Conservation (phyloP, 2,113 vertebrate genomes). For the Ia io region DNA sequence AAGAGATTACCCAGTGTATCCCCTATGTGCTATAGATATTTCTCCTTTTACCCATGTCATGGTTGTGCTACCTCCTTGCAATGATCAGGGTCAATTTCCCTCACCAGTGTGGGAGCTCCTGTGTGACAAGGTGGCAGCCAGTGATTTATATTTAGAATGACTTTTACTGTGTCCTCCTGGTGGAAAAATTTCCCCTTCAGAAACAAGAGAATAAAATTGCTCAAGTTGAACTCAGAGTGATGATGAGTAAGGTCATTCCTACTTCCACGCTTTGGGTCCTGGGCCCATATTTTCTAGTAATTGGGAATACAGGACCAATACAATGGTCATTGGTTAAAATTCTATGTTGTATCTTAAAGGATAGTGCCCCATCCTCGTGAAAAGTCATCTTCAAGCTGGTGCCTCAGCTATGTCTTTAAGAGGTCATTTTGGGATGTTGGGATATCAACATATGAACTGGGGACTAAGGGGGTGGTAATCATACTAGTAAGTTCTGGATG, state of each 20-base stretch:
- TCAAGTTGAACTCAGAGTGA: not conserved
- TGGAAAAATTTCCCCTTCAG: not conserved
- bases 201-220: constrained; percentile 5
- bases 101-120: not conserved
- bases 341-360: not conserved
- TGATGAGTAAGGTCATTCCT: not conserved
- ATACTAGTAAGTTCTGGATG: not conserved
- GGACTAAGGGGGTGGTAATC: not conserved
- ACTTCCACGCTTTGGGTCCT: not conserved
- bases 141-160: not conserved
- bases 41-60: too few relatives aligned
- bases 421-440: not conserved
- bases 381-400: not conserved
- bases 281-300: not conserved
- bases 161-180: not conserved
- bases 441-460: not conserved
- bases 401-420: not conserved
- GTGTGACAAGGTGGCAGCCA: not conserved
- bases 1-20: not conserved
- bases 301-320: not conserved
- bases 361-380: not conserved
- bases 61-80: not conserved
- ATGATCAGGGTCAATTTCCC: not conserved
- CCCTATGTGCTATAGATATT: not conserved
- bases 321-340: not conserved